Conservation (phyloP, 2,113 vertebrate genomes). For the Cyanoderma ruficeps region DNA sequence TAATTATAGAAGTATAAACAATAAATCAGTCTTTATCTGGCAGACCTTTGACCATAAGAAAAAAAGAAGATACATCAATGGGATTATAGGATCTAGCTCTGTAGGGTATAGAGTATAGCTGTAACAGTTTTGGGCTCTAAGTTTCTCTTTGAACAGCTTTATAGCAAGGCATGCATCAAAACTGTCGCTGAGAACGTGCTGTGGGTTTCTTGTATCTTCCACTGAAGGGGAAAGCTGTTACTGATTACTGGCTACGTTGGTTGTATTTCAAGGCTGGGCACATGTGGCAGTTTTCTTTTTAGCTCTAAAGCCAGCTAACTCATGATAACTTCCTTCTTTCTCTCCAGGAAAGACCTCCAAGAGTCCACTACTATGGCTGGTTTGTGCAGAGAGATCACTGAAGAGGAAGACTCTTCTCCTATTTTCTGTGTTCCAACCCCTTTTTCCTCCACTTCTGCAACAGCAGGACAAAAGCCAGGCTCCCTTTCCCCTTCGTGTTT, state of each 20-base stretch:
- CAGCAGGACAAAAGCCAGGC: background rate
- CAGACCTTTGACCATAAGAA: constrained; percentile 34
- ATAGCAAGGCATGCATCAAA: constrained; percentile 52
- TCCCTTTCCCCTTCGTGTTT: constrained; percentile 47
- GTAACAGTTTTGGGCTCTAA: background rate
- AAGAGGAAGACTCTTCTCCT: background rate
- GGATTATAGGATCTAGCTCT: constrained; percentile 33
- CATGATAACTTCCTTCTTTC: constrained; percentile 1
- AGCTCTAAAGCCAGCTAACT: constrained; percentile 1
- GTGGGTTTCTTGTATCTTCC: constrained; percentile 49
- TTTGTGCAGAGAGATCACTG: background rate
- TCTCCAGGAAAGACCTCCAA: background rate
- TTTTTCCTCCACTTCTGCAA: background rate
- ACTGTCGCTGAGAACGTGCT: constrained; percentile 19
- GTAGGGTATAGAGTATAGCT: background rate
- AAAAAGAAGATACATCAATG: constrained; percentile 31
- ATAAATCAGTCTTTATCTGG: constrained; percentile 53
- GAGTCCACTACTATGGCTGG: background rate
- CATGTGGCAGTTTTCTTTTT: background rate
- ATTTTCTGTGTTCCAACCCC: background rate
- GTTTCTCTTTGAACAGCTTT: constrained; percentile 45
- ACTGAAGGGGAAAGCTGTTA: constrained; percentile 52
- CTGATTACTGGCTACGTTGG: constrained; percentile 3
- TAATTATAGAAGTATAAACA: constrained; percentile 44
- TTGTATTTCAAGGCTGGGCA: constrained; percentile 33